A percentile compares a stretch with the other conserved stretches of the same genome.
phyloP scores from a whole-genome alignment of 1,140 invertebrate species.

The Diorhabda sublineata region DNA sequence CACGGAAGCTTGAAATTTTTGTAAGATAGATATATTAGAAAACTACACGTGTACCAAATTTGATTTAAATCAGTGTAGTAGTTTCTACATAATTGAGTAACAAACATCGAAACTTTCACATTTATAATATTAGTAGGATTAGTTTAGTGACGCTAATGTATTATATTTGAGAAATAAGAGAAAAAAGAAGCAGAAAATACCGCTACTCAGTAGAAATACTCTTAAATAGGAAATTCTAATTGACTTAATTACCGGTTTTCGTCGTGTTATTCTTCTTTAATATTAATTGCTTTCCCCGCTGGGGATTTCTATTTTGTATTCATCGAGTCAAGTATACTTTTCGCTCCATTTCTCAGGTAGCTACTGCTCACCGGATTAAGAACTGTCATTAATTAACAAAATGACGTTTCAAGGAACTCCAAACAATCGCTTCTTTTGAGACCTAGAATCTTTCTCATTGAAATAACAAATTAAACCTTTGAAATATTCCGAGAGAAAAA shows the following conservation, averaged over 20 bases:
- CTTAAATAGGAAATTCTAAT: conserved; percentile 14
- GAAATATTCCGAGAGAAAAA: not conserved
- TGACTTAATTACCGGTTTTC: conserved; percentile 16
- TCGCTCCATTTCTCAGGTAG: conserved; percentile 14
- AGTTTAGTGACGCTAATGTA: no score
- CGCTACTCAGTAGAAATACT: conserved; percentile 9
- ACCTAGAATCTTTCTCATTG: conserved; percentile 3
- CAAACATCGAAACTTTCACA: no score
- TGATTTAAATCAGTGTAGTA: no score
- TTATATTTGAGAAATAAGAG: not conserved
- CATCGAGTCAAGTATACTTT: not conserved
- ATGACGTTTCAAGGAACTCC: not conserved
- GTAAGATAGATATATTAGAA: no score
- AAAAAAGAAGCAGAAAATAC: conserved; percentile 3
- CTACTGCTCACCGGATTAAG: conserved; percentile 3
- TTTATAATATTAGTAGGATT: no score
- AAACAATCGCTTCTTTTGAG: not conserved
- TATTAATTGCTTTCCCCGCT: conserved; percentile 19
- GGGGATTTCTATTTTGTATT: conserved; percentile 4
- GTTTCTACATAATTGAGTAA: no score
- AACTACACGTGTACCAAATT: no score
- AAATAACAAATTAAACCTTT: conserved; percentile 1
- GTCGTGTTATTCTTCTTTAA: conserved; percentile 14
- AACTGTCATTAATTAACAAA: not conserved
- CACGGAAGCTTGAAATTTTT: no score